A percentile compares a stretch with the other conserved stretches of the same genome.
Evolutionary conservation across 2,888 invertebrate species (phyloP).

Genomic region (Apotomis turbidana): DNA sequence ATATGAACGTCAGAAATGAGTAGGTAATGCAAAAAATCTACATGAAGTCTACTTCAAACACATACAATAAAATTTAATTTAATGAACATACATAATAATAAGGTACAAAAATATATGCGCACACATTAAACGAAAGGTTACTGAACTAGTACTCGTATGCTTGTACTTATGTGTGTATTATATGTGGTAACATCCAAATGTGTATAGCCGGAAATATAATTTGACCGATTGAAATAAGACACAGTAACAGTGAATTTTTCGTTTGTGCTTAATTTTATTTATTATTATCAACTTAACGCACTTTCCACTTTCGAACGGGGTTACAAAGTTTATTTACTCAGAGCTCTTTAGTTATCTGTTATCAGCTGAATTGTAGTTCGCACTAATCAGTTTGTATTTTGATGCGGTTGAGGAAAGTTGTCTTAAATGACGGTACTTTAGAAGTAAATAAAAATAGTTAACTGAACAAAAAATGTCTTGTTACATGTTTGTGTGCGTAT

Average conservation of each 20-base stretch:
- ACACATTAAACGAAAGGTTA: no score
- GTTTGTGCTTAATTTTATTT: neutral
- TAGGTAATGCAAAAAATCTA: no score
- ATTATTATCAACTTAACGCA: neutral
- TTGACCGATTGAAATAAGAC: no score
- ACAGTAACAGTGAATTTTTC: neutral
- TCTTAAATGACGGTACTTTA: slow-evolving; percentile 8
- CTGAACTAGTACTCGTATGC: no score
- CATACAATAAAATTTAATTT: no score
- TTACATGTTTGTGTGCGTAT: slow-evolving; percentile 5
- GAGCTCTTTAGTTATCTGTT: slow-evolving; percentile 9
- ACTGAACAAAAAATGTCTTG: slow-evolving; percentile 1
- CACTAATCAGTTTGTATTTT: slow-evolving; percentile 19
- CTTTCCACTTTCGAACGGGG: neutral
- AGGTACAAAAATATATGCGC: no score
- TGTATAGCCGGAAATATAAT: no score
- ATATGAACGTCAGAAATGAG: no score
- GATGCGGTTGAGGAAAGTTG: slow-evolving; percentile 3
- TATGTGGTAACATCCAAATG: no score
- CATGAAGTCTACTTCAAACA: no score
- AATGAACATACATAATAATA: no score
- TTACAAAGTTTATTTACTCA: neutral
- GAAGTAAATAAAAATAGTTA: neutral
- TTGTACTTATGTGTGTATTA: no score
- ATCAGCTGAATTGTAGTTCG: slow-evolving; percentile 1